These are phyloP conservation scores for Pelusios castaneus DNA, from an alignment of 2,113 vertebrate species.

Conservation along the genomic window DNA sequence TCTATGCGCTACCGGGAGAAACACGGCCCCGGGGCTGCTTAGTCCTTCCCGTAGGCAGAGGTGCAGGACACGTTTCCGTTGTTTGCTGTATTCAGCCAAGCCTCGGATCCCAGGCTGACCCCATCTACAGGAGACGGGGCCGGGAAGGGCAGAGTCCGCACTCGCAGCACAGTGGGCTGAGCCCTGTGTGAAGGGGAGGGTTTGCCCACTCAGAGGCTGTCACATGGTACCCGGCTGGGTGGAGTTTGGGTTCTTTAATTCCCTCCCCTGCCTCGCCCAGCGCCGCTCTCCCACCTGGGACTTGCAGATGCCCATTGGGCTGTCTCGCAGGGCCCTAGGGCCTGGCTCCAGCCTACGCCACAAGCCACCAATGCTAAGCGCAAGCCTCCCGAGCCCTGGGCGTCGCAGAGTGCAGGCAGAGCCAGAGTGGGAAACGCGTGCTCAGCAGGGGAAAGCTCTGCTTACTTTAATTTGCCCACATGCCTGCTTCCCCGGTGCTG, in stretches of 20 bases:
- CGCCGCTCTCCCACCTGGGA: accelerated
- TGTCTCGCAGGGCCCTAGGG: too few species aligned
- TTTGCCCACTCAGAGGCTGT: background rate
- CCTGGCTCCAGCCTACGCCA: accelerated
- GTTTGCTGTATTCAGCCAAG: accelerated
- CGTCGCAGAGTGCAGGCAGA: accelerated
- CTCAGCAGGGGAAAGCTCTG: background rate
- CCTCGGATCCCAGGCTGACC: too few species aligned
- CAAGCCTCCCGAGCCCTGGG: accelerated
- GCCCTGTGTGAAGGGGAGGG: background rate
- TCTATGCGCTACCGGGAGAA: background rate
- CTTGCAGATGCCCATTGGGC: background rate
- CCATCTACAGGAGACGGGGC: accelerated
- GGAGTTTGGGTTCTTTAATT: background rate
- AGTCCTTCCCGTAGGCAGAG: too few species aligned
- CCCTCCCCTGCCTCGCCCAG: background rate
- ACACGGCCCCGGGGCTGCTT: accelerated
- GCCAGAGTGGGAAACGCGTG: accelerated
- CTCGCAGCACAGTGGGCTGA: background rate
- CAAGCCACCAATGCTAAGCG: accelerated
- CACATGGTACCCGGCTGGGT: too few species aligned
- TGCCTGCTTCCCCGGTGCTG: background rate
- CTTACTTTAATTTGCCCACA: accelerated
- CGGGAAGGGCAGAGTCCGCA: accelerated
- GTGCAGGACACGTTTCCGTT: accelerated